A percentile compares a stretch with the other conserved stretches of the same genome.
Conservation (phyloP, 2,113 vertebrate species). For the Pitta sordida region DNA sequence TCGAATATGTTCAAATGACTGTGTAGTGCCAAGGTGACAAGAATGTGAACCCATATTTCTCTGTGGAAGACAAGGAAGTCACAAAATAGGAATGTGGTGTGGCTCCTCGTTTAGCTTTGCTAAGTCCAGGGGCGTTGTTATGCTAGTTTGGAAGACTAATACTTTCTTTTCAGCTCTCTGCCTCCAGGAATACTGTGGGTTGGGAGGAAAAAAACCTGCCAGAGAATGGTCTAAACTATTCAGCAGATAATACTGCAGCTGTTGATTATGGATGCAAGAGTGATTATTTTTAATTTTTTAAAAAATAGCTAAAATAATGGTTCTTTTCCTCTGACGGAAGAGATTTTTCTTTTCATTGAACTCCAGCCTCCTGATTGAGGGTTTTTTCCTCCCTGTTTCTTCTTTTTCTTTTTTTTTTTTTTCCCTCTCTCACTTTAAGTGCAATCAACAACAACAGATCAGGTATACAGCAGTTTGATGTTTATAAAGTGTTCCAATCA, state of each 20-base stretch:
- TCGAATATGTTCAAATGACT: not conserved
- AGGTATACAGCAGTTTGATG: conserved; percentile 25
- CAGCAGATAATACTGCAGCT: not conserved
- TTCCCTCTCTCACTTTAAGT: not conserved
- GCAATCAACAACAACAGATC: not conserved
- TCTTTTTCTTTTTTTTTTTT: not conserved
- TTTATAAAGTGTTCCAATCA: conserved; percentile 61
- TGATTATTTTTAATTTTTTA: not conserved
- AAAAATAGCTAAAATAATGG: not conserved
- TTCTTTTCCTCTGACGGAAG: conserved; percentile 23
- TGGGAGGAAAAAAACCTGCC: not conserved
- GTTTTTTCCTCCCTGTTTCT: not conserved
- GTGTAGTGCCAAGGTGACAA: not conserved
- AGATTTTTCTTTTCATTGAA: conserved; percentile 11
- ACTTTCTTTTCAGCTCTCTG: not conserved
- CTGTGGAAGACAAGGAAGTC: not conserved
- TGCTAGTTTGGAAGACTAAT: not conserved
- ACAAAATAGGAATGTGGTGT: not conserved
- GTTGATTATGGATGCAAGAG: not conserved
- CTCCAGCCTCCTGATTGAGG: not conserved
- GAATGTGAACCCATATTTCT: not conserved
- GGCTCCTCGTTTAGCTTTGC: not conserved
- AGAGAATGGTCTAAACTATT: not conserved
- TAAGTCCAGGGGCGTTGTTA: not conserved
- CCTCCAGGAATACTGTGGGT: not conserved